A percentile compares a stretch with the other conserved stretches of the same genome.
Conservation (phyloP, 2,113 vertebrate genomes). For the Anolis sagrei region DNA sequence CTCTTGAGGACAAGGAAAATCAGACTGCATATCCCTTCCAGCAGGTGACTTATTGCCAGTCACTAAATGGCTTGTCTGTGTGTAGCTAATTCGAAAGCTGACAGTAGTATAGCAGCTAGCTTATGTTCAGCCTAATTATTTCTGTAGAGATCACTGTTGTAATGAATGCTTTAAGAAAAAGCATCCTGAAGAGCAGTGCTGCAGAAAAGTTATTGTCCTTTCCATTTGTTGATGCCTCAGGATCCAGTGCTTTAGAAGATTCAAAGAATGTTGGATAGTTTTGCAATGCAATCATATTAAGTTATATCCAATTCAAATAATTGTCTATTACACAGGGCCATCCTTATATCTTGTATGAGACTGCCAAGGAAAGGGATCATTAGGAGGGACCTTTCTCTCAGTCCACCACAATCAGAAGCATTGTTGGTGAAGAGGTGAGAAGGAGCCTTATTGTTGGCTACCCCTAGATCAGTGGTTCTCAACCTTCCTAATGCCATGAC, state of each 20-base stretch:
- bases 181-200: conserved; percentile 36
- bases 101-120: conserved; percentile 27
- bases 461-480: no score
- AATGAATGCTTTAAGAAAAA: conserved; percentile 49
- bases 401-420: no score
- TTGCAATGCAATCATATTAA: not conserved
- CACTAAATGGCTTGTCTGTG: conserved; percentile 60
- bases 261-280: conserved; percentile 30
- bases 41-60: conserved; percentile 58
- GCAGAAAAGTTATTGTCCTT: conserved; percentile 3
- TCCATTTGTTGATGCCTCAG: conserved; percentile 38
- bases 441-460: no score
- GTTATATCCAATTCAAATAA: not conserved
- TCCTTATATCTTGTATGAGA: no score
- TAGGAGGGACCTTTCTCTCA: no score
- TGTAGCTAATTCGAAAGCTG: conserved; percentile 51
- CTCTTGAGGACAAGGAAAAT: conserved; percentile 53
- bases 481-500: no score
- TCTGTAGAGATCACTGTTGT: conserved; percentile 39
- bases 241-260: conserved; percentile 44
- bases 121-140: conserved; percentile 50
- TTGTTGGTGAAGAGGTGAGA: no score
- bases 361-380: no score
- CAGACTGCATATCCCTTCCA: conserved; percentile 59
- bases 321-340: no score